Evolutionary conservation across 2,888 invertebrate genomes (phyloP).

Genomic region (Boloria selene): DNA sequence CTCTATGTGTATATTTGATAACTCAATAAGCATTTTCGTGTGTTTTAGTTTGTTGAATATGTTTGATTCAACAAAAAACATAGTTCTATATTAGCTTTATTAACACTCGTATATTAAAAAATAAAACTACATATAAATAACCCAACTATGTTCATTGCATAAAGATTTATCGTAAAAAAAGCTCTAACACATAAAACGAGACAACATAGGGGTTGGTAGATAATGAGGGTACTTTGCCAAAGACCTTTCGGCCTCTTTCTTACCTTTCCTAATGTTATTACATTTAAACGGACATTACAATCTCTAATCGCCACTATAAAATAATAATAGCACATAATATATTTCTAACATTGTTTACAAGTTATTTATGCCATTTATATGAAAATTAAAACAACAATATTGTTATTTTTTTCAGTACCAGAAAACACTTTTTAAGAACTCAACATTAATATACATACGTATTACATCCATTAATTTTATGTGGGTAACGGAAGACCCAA

Average conservation of each 20-base stretch:
- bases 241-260: constrained; percentile 41
- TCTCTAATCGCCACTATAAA: constrained; percentile 21
- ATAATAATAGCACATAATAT: neutral
- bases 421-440: too few relatives aligned
- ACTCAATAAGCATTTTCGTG: too few relatives aligned
- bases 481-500: too few relatives aligned
- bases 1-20: too few relatives aligned
- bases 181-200: constrained; percentile 47
- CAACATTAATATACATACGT: too few relatives aligned
- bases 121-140: constrained; percentile 33
- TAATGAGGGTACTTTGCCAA: constrained; percentile 49
- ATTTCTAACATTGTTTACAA: neutral
- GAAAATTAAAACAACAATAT: neutral
- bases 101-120: neutral
- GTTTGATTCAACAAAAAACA: too few relatives aligned
- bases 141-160: constrained; percentile 35
- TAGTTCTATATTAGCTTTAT: neutral
- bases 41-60: too few relatives aligned
- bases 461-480: too few relatives aligned
- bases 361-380: neutral
- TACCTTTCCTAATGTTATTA: constrained; percentile 48
- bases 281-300: constrained; percentile 49
- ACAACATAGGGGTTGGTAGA: constrained; percentile 43
- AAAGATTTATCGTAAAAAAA: constrained; percentile 36
- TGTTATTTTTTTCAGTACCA: too few relatives aligned